A percentile compares a stretch with the other conserved stretches of the same genome.
phyloP scores from a whole-genome alignment of 1,140 invertebrate genomes.

The Phocides pigmalion region DNA sequence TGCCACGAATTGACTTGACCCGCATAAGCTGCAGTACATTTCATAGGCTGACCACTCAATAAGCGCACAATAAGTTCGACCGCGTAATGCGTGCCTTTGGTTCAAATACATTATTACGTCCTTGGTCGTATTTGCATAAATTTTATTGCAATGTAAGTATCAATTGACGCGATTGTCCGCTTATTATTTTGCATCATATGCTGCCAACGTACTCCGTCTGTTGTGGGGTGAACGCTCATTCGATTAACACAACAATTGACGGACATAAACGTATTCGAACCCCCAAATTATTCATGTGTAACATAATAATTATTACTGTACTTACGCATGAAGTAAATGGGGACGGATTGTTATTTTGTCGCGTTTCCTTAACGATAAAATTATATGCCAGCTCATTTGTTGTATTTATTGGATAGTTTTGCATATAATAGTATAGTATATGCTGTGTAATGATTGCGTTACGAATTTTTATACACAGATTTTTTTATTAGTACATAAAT shows the following conservation, averaged over 20 bases:
- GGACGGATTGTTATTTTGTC: conserved; percentile 1
- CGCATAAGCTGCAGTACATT: background rate
- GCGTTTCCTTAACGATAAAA: conserved; percentile 21
- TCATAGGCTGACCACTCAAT: background rate
- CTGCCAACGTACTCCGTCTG: conserved; percentile 31
- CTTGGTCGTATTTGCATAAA: conserved; percentile 53
- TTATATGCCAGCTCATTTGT: background rate
- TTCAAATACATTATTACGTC: conserved; percentile 37
- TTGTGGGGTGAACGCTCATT: conserved; percentile 29
- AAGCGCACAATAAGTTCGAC: conserved; percentile 26
- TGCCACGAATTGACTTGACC: background rate
- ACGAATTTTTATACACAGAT: too few species aligned
- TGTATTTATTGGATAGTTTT: conserved; percentile 1
- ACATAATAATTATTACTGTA: background rate
- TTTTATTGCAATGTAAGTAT: conserved; percentile 48
- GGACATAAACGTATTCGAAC: conserved; percentile 3
- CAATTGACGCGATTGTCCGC: conserved; percentile 55
- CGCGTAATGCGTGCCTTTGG: conserved; percentile 29
- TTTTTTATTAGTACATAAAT: too few species aligned
- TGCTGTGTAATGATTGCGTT: too few species aligned
- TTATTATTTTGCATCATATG: conserved; percentile 49
- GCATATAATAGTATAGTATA: too few species aligned
- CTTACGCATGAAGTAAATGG: background rate
- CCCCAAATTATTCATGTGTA: background rate
- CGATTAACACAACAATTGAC: conserved; percentile 14